phyloP scores from a whole-genome alignment of 2,797 vertebrate genomes.

The Sebastes oblongus region DNA sequence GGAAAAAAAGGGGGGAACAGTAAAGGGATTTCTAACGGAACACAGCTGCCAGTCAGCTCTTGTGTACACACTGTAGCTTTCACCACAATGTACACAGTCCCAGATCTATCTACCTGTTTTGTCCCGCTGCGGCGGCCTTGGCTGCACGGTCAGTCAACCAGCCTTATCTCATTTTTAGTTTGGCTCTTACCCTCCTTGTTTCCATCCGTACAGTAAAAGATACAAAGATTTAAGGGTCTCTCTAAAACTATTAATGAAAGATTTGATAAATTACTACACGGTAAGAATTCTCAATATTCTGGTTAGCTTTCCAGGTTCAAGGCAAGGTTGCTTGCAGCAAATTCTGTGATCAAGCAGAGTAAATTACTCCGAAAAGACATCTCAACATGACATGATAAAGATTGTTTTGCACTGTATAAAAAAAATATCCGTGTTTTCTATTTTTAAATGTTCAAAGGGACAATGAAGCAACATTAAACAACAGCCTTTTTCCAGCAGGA shows the following conservation, averaged over 20 bases:
- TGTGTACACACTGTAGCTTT: conserved; percentile 64
- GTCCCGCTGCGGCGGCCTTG: conserved; percentile 64
- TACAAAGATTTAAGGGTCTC: background rate
- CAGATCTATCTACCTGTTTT: conserved; percentile 51
- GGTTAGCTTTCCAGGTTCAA: background rate
- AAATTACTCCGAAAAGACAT: background rate
- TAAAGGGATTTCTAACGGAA: conserved; percentile 37
- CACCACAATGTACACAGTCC: conserved; percentile 53
- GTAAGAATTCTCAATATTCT: background rate
- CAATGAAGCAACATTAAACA: background rate
- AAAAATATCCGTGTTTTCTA: background rate
- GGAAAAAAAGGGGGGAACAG: background rate
- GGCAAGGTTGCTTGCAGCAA: accelerated
- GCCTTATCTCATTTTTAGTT: conserved; percentile 55
- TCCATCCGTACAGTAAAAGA: background rate
- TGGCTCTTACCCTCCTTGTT: background rate
- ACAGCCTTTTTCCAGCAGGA: background rate
- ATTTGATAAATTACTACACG: background rate
- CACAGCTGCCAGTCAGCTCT: conserved; percentile 38
- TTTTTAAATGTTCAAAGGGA: background rate
- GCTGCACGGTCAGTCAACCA: conserved; percentile 72
- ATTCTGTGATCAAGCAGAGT: background rate
- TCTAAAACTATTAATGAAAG: background rate
- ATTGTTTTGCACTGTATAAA: background rate
- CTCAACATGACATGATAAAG: background rate